A percentile compares a stretch with the other conserved stretches of the same genome.
phyloP scores from a whole-genome alignment of 1,140 invertebrate genomes.

The Drosophila virilis region DNA sequence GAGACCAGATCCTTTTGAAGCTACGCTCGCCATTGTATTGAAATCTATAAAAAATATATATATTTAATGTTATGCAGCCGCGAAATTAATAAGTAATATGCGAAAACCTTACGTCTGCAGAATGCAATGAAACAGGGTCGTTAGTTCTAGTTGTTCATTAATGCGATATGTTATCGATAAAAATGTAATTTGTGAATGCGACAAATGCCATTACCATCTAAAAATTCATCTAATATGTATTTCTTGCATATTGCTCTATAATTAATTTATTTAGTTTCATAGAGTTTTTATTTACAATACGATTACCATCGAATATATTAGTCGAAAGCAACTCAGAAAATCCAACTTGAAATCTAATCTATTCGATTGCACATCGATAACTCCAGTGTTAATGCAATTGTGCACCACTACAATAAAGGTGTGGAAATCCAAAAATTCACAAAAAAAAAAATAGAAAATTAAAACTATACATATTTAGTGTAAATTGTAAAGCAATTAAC shows the following conservation, averaged over 20 bases:
- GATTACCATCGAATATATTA: background rate
- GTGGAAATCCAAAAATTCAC: slow-evolving; percentile 46
- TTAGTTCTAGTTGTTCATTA: slow-evolving; percentile 22
- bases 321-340: slow-evolving; percentile 23
- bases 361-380: slow-evolving; percentile 32
- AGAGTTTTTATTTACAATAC: background rate
- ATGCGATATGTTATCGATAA: slow-evolving; percentile 28
- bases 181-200: background rate
- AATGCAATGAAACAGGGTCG: slow-evolving; percentile 61
- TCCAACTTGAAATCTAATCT: slow-evolving; percentile 36
- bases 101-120: slow-evolving; percentile 61
- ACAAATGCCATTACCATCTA: background rate
- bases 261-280: background rate
- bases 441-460: slow-evolving; percentile 13
- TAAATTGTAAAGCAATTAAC: slow-evolving; percentile 17
- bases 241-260: too few relatives aligned
- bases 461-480: slow-evolving; percentile 21
- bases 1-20: slow-evolving; percentile 72
- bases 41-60: slow-evolving; percentile 38
- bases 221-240: too few relatives aligned
- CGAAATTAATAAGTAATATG: slow-evolving; percentile 40
- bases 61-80: slow-evolving; percentile 40
- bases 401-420: slow-evolving; percentile 51
- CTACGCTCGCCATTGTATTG: slow-evolving; percentile 74
- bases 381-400: slow-evolving; percentile 37